Base-by-base conservation (phyloP, 2,113 vertebrate genomes). In the Thalassarche chlororhynchos region DNA sequence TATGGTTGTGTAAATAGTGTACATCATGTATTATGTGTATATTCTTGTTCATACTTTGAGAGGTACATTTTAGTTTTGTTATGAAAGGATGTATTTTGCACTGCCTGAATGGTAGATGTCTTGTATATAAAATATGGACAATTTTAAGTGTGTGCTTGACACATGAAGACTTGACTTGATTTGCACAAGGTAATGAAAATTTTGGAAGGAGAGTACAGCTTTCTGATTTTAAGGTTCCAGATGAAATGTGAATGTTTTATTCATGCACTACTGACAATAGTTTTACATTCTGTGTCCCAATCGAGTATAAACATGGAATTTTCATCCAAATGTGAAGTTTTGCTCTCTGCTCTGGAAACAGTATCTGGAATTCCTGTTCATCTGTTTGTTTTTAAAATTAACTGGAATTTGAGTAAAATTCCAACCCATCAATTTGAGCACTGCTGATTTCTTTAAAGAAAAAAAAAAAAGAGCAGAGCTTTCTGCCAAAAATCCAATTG, bases 21-120 rank as follows among this genome's bases (percentile, higher is more conserved):
- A 99, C 98, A 98, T 99, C 98, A 98, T 99, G 98, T 99, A 99
- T 98, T 98, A 99, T 99, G 98, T 99, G 99, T 99, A 99, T 99
- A 99, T 99, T 98, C 97, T 98, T 98, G 98, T 98, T 98, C 98
- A 99, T 99, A 98, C 98, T 99, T 99, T 98, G 98, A 99, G 98
- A 98, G 98, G 98, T 98, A 98, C 98, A 98, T 98, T 99, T 98
- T 99, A 99, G 99, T 99, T 99, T 99, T 99, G 99, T 99, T 99
- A 99, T 99, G 98, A 99, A 99, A 98, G 97, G 98, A 98, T 98
- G 98, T 99, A 98, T 98, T 98, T 98, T 98, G 96, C 96, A 98
- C 98, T 98, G 97, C 98, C 98, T 96, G 93, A 95, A 85, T 62
- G 98, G 98, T 98, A 98, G 98, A 97, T 98, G 98, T 98, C 98